phyloP scores from a whole-genome alignment of 2,888 invertebrate genomes.

The Deilephila porcellus region DNA sequence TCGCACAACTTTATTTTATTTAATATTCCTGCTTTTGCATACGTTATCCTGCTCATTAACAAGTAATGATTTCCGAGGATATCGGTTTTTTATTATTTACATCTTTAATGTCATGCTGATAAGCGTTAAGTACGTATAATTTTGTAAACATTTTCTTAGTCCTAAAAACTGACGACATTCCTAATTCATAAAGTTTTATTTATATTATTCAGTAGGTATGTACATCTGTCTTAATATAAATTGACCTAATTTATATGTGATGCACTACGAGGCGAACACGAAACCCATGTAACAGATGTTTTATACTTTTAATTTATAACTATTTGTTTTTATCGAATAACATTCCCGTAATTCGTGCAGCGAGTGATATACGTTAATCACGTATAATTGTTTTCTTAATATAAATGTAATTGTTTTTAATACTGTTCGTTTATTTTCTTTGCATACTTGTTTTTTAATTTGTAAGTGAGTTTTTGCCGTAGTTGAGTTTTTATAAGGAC shows the following conservation, averaged over 20 bases:
- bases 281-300: background rate
- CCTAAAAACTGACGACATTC: background rate
- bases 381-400: constrained; percentile 14
- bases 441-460: background rate
- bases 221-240: constrained; percentile 10
- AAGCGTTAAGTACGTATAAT: background rate
- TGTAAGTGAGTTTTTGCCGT: background rate
- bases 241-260: constrained; percentile 20
- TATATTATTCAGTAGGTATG: background rate
- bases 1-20: background rate
- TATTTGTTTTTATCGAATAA: constrained; percentile 20
- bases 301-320: constrained; percentile 9
- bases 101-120: background rate
- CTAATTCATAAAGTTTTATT: background rate
- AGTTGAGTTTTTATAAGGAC: constrained; percentile 19
- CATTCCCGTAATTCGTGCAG: background rate
- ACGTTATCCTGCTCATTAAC: background rate
- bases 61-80: background rate
- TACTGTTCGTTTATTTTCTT: constrained; percentile 18
- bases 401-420: constrained; percentile 24
- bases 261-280: background rate
- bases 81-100: background rate
- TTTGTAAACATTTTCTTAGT: background rate
- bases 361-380: constrained; percentile 10
- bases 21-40: background rate